Base-by-base conservation (phyloP, 2,113 vertebrate genomes). In the Myotis yumanensis region DNA sequence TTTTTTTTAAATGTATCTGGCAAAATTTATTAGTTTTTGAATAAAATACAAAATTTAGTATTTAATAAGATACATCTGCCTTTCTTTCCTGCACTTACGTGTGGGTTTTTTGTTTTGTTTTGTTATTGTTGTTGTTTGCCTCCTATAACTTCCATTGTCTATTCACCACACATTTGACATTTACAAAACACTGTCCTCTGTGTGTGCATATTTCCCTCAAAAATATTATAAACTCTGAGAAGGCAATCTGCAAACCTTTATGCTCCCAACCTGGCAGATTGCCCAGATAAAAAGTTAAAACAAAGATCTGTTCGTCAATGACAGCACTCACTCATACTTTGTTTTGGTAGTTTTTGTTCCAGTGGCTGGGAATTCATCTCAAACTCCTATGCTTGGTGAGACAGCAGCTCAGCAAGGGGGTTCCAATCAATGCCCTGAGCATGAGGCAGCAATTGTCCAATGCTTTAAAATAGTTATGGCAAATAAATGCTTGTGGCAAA, bases 401-500 rank as follows among this genome's bases (percentile, higher is more conserved):
- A 46, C 35, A 64, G 59, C 17, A 2, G 25, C 89, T 95, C 95
- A 92, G 89, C 76, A 43, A 89, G 88, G 43, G 40, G 76, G 18
- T 48, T 16, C 30, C 76, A 76, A 35, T 84, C 73, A 72, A 25
- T 32, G 12, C 3, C 25, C 43, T 57, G 46, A 73, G 52, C 86
- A 54, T 4, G 64, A 93, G 43, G 35, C 43, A 76, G 75, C 66
- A 32, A 86, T 91, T 95, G 91, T 89, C 71, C 48, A 57, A 3
- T 40, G 83, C 79, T 89, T 90, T 89, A 77, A 95, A 92, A 94
- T 37, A 62, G 82, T 86, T 80, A 54, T 3, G 28, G 75, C 68
- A 90, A 92, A 87, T 90, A 92, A 64, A 92, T 40, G 28, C 95
- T 83, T 85, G 72, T 71, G 32, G 32, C 81, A 77, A 72, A 87